Evolutionary conservation across 2,797 vertebrate species (phyloP), one percentile per base, ranked within the genome.

Genomic region (Leuciscus waleckii): DNA sequence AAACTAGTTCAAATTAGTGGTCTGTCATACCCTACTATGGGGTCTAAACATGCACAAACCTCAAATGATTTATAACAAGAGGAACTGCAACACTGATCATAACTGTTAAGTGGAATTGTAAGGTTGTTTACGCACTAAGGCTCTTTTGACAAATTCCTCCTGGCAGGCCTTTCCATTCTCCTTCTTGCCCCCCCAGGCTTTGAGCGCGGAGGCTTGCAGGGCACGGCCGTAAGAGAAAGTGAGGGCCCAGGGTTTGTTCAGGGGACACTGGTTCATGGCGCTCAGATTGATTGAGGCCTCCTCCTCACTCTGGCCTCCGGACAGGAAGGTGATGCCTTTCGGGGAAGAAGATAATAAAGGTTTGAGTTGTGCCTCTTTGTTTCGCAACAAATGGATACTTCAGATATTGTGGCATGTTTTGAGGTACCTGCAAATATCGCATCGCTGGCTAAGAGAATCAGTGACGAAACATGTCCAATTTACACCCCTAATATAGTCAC

Each of bases 291-390:
- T 83, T 19, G 97, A 95, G 16, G 97, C 97, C 84, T 98, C 97
- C 91, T 98, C 97, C 92, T 98, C 97, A 89, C 97, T 98, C 94
- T 98, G 97, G 19, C 97, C 97, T 46, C 97, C 97, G 61, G 97
- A 98, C 51, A 98, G 93, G 94, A 98, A 98, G 61, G 97, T 98
- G 89, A 98, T 87, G 37, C 97, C 97, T 98, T 74, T 46, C 11
- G 3, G 56, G 7, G 32, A 56, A 67, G n/a, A 82, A 49, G 39
- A 65, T 29, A 14, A 11, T 78, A 70, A 58, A 61, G 67, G 3
- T 35, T 82, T 4, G 4, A 2, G 13, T 35, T 63, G 5, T 61
- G 17, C 23, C 6, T 65, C n/a, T 19, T 63, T 39, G 9, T 41
- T n/a, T 26, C 39, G 4, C 1, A 56, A 5, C 9, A 54, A 75